phyloP scores from a whole-genome alignment of 1,140 invertebrate species.

The Arctopsyche grandis region DNA sequence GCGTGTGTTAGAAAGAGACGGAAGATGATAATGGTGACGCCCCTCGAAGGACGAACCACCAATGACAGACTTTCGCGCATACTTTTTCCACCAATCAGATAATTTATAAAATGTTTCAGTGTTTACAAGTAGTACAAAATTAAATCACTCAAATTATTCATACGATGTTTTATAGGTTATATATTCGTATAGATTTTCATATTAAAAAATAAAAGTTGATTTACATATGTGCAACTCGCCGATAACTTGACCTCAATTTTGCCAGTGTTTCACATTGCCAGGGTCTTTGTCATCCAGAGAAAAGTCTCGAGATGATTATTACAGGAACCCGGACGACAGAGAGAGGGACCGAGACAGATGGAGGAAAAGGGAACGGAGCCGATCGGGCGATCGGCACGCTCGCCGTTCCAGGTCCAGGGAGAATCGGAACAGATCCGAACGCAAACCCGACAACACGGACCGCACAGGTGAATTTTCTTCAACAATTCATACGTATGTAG shows the following conservation, averaged over 20 bases:
- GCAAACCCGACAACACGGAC: conserved; percentile 28
- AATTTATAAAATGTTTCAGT: no score
- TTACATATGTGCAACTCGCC: not conserved
- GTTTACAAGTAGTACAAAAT: no score
- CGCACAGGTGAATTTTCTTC: conserved; percentile 36
- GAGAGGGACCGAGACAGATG: conserved; percentile 55
- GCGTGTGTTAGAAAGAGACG: no score
- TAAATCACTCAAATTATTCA: no score
- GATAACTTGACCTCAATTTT: conserved; percentile 69
- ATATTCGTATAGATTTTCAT: no score
- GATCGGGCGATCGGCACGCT: conserved; percentile 53
- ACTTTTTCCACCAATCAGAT: no score
- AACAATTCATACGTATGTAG: not conserved
- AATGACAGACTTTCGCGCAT: no score
- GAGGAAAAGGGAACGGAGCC: conserved; percentile 58
- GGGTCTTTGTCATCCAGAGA: conserved; percentile 66
- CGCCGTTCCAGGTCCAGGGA: conserved; percentile 51
- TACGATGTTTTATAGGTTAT: no score
- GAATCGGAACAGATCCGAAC: conserved; percentile 31
- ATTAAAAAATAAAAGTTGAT: not conserved
- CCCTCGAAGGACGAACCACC: no score
- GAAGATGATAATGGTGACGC: no score
- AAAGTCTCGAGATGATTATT: conserved; percentile 63
- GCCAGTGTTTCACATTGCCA: conserved; percentile 70
- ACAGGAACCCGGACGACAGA: conserved; percentile 63